Base-by-base conservation (phyloP, 2,888 invertebrate genomes). In the Leptogaster cylindrica region DNA sequence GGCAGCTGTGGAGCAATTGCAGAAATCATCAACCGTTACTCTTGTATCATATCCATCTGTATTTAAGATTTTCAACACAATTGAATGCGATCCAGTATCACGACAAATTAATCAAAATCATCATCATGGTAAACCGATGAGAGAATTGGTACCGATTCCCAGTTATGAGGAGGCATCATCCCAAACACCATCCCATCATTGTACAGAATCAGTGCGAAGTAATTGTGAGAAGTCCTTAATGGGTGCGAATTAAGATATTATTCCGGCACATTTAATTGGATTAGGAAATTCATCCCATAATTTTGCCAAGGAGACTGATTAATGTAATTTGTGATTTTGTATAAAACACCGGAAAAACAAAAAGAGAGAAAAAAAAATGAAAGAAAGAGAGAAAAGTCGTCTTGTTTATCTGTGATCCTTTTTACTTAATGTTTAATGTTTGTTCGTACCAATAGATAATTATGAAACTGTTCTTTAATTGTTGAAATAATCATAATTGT, bases 1-100 rank as follows among this genome's bases (percentile, higher is more conserved):
- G 67, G 86, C 87, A 71, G 87, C 87, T 2, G 73, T 87, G 74
- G 84, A 86, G 75, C 82, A 86, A 75, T 77, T 87, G 73, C 82
- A 83, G 63, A 81, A 82, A 75, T 72, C 76, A 46, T 77, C 79
- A 23, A 71, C 74, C 7, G 8, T 16, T 16, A 18, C 20, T 10
- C 14, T 28, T 25, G 46, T 12, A n/a, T 25, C 31, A 20, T 64
- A 64, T 65, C 70, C 68, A 41, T 68, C 69, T 48, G 67, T 71
- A n/a, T 68, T 68, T 44, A 69, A 66, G 27, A 51, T 68, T 12
- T 70, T 70, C 25, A 39, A 31, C n/a, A 28, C 41, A 7, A 65
- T 63, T 50, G 68, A 67, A 50, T n/a, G n/a, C n/a, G n/a, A n/a
- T n/a, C n/a, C n/a, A n/a, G n/a, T n/a, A n/a, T n/a, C n/a, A n/a